Evolutionary conservation across 2,797 vertebrate genomes (phyloP), one percentile per base, ranked within the genome.

Genomic region (Sebastes trivittatus): DNA sequence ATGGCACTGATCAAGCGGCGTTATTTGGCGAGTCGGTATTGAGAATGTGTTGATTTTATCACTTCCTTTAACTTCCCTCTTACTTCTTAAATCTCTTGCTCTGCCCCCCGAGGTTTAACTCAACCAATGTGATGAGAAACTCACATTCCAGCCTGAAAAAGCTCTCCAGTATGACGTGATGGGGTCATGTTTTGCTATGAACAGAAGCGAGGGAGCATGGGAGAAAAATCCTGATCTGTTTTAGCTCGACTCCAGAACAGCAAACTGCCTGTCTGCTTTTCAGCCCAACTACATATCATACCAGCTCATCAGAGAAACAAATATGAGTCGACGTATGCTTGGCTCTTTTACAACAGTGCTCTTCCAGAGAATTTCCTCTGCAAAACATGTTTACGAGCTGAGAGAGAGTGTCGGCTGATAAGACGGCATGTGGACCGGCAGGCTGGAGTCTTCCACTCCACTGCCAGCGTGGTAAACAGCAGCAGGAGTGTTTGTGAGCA

Each of bases 401-500:
- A 1, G 67, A 79, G 66, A 54, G 74, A 58, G 83, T 7, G 66
- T 30, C 20, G 23, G 77, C 86, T 82, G 88, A 92, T 88, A 89
- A 88, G 81, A 30, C 61, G 34, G 70, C 82, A 76, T 86, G 86
- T 79, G 84, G 79, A 80, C 42, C 23, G 56, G 88, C 80, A 83
- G 84, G 70, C 88, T 65, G 81, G 69, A 88, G 83, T 75, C 87
- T 81, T 88, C 86, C 85, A 75, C 76, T 79, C 75, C 52, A 36
- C 84, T 91, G 91, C 84, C 86, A 79, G 84, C 49, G 58, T 82
- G 85, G 89, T 91, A 86, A 92, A 93, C 88, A 94, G 82, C 89
- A 87, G 88, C 42, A 77, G 83, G 85, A 81, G 90, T 68, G 85
- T 85, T 80, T 86, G 78, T 29, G 84, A 80, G 80, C 78, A 1